Evolutionary conservation across 1,140 invertebrate species (phyloP).

Genomic region (Brevipalpus yothersi): DNA sequence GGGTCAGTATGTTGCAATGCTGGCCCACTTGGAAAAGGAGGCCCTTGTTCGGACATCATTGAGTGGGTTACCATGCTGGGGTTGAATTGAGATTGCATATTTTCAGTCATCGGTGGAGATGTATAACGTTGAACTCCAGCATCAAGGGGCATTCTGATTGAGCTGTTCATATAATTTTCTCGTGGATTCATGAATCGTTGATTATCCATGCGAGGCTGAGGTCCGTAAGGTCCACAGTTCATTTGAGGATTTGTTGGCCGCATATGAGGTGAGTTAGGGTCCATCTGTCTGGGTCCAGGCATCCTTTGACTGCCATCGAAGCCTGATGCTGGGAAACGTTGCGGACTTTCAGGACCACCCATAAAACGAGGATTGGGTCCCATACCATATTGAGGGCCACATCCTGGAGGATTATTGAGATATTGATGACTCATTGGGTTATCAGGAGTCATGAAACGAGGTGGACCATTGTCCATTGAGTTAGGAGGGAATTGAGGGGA

Average conservation of each 20-base stretch:
- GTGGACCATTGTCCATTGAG: neutral
- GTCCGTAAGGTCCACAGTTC: neutral
- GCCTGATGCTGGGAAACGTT: neutral
- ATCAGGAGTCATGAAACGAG: neutral
- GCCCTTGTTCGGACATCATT: neutral
- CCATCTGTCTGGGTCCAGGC: neutral
- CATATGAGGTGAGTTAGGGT: neutral
- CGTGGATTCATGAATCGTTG: neutral
- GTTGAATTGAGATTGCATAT: neutral
- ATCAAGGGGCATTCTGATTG: neutral
- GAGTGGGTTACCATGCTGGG: neutral
- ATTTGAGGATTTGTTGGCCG: neutral
- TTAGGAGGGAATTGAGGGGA: neutral
- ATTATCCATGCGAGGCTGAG: neutral
- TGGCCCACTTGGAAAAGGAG: neutral
- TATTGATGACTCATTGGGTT: neutral
- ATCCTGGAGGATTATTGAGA: neutral
- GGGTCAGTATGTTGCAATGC: neutral
- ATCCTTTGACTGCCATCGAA: neutral
- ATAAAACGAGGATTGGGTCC: neutral
- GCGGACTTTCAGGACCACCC: neutral
- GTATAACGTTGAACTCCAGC: neutral
- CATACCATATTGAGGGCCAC: neutral
- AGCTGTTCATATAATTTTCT: neutral
- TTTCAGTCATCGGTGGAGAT: neutral